Base-by-base conservation (phyloP, 1,140 invertebrate species). In the Caenorhabditis remanei region DNA sequence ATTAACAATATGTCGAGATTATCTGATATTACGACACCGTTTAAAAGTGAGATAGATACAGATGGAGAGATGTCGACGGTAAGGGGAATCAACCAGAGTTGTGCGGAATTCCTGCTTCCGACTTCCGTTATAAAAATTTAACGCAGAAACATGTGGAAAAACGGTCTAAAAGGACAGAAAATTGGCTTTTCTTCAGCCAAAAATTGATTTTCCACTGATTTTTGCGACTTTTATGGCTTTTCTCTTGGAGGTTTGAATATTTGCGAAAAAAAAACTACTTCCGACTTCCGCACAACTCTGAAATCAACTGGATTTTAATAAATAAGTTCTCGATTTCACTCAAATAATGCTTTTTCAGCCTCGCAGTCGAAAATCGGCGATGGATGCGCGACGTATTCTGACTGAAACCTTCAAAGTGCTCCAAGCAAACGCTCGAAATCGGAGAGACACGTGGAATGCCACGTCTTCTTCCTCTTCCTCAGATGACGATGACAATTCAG, bases 391-490 rank as follows among this genome's bases (percentile, higher is more conserved):
- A 21, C 6, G 11, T 9, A n/a, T 79, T 50, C 46, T 79, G 7
- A 24, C 46, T 4, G 71, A 79, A 79, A 79, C 71, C 1, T 79
- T 79, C 71, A 79, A 50, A 79, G 21, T 79, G 8, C 21, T 79
- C 4, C 71, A 50, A 50, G 71, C 50, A 19, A 79, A 79, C n/a
- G 16, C 46, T 79, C 71, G 71, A 13, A 48, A 50, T 24, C 32
- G 71, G 9, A 21, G 24, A 11, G n/a, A 79, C 5, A 50, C 43
- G 7, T 79, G 43, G 46, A 50, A 79, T 79, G 71, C 71, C 4
- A 21, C 40, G 14, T 79, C 46, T 50, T 50, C 71, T 43, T 79
- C 71, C 3, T 79, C 71, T 79, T 67, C 63, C 11, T 32, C 32
- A 32, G 11, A 8, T 32, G 71, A 79, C 41, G 71, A 79, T 19